Evolutionary conservation across 2,113 vertebrate species (phyloP), one percentile per base, ranked within the genome.

Genomic region (Ceuthmochares aereus): DNA sequence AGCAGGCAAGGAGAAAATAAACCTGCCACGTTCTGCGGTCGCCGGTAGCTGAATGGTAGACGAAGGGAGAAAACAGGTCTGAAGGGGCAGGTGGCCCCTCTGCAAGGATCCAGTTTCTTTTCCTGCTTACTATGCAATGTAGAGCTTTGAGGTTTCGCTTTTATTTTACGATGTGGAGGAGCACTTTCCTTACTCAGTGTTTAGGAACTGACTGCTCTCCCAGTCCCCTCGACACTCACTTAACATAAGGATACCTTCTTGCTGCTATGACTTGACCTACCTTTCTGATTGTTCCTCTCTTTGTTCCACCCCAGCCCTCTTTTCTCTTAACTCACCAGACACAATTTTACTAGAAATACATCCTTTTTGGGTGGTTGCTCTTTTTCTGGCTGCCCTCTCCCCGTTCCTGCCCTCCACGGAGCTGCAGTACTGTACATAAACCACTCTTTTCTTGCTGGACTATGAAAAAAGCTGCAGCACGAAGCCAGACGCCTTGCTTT

Each of bases 111-210:
- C 10, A 42, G 14, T 83, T 97, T 92, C 32, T 89, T 96, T 95
- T 95, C 84, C 87, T 96, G 88, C 81, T 95, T 97, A 88, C 86
- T 97, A 95, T 95, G 94, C 94, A 97, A 92, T 78, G 83, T 91
- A 96, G 91, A 95, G 94, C 75, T 95, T 77, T 76, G 93, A 73
- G 78, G 81, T 96, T 80, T 12, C 21, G 79, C 73, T 91, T 91
- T 22, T 90, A 88, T 22, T 36, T 77, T 75, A 77, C 63, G 47
- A n/a, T 14, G 9, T 16, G 69, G 95, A 96, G 87, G 59, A 91
- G 91, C 58, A 27, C 66, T 90, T 69, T 67, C 64, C 69, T 79
- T 42, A 7, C 2, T 56, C 82, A 56, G 92, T 83, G 49, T 68
- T 70, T 80, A 63, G 85, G 85, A 59, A 14, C 75, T 58, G 79